These are phyloP conservation scores for Noctua comes DNA, from an alignment of 2,888 invertebrate species.

Conservation along the genomic window DNA sequence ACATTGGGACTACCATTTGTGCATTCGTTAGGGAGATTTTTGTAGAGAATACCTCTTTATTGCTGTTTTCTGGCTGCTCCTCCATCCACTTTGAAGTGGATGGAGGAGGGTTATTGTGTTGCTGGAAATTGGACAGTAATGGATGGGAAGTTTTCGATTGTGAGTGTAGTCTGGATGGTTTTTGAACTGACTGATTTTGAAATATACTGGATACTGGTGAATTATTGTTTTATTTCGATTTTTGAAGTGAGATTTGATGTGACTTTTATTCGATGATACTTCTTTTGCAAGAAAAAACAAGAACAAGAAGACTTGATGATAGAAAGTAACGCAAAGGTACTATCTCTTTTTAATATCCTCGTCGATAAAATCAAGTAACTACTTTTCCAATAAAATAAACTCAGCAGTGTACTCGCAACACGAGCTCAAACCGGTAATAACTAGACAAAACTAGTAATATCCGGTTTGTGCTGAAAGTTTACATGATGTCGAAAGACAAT, in stretches of 20 bases:
- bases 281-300: not conserved
- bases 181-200: not conserved
- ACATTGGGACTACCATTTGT: conserved; percentile 68
- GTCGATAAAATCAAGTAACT: not conserved
- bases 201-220: not conserved
- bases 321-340: not conserved
- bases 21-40: conserved; percentile 66
- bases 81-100: conserved; percentile 34
- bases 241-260: not conserved
- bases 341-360: not conserved
- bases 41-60: conserved; percentile 43
- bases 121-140: conserved; percentile 13
- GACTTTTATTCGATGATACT: not conserved
- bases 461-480: conserved; percentile 22
- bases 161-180: not conserved
- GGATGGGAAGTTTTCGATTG: not conserved
- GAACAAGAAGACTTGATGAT: not conserved
- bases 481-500: not conserved
- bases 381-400: conserved; percentile 15
- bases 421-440: conserved; percentile 22
- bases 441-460: conserved; percentile 34
- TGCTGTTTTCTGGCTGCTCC: conserved; percentile 44
- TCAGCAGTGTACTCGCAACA: not conserved
- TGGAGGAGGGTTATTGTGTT: conserved; percentile 14
- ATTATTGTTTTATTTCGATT: no score